Conservation (phyloP, 53 echinoderm and acorn worm genomes). For the Arbacia lixula region DNA sequence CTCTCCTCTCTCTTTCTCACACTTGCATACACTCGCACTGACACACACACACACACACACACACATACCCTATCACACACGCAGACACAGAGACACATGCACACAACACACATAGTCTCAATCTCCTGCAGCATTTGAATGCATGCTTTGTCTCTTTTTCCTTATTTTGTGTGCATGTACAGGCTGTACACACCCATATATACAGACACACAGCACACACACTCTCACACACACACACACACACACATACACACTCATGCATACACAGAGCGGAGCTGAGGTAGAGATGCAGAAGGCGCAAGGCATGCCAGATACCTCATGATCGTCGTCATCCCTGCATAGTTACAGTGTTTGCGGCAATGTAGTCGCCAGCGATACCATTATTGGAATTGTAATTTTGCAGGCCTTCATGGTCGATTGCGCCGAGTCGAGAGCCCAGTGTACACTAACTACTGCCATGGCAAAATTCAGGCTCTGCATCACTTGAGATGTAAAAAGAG, state of each 20-base stretch:
- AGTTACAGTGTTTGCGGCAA: constrained; percentile 46
- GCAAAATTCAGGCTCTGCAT: constrained; percentile 12
- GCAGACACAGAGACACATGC: too few species aligned
- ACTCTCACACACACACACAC: too few species aligned
- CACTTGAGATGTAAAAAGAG: not conserved
- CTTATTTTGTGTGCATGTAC: too few species aligned
- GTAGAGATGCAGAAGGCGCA: too few species aligned
- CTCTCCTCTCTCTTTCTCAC: not conserved
- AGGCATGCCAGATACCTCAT: constrained; percentile 14
- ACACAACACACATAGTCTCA: too few species aligned
- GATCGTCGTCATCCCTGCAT: constrained; percentile 42
- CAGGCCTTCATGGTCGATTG: constrained; percentile 49
- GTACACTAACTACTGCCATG: constrained; percentile 22
- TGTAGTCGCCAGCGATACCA: constrained; percentile 53
- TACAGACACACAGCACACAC: too few species aligned
- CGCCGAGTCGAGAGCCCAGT: not conserved
- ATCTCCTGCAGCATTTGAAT: too few species aligned
- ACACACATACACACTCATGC: too few species aligned
- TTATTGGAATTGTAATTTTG: constrained; percentile 59
- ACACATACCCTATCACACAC: not conserved
- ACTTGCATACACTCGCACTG: not conserved
- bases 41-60: not conserved
- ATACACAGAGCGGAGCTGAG: too few species aligned
- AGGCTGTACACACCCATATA: too few species aligned
- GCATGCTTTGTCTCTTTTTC: too few species aligned